phyloP scores from a whole-genome alignment of 2,797 vertebrate species.

The Rhodeus uyekii region DNA sequence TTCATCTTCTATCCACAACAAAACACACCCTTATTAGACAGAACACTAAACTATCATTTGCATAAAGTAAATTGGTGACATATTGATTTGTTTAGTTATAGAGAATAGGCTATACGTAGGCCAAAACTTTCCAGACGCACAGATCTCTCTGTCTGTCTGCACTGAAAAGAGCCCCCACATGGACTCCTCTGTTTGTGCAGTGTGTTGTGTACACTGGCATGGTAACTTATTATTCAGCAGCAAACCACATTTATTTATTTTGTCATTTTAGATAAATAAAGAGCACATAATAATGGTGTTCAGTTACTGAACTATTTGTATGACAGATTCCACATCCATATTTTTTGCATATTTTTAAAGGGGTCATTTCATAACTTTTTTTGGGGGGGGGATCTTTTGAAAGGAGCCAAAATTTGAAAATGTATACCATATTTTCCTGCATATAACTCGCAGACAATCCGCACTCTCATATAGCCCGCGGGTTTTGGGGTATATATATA shows the following conservation, averaged over 20 bases:
- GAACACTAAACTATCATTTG: constrained; percentile 1
- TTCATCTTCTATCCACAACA: constrained; percentile 11
- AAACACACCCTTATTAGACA: constrained; percentile 4
- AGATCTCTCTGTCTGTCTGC: neutral
- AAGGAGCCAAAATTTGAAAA: neutral
- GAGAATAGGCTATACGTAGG: neutral
- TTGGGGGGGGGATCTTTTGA: too few relatives aligned
- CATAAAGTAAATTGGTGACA: neutral
- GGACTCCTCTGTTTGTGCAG: neutral
- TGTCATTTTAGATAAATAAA: neutral
- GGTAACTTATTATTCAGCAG: neutral
- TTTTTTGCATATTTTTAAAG: neutral
- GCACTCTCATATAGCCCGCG: too few relatives aligned
- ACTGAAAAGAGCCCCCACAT: neutral
- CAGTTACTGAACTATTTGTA: neutral
- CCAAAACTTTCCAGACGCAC: constrained; percentile 8
- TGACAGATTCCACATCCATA: neutral
- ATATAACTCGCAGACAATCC: too few relatives aligned
- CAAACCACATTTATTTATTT: constrained; percentile 1
- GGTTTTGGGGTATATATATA: too few relatives aligned
- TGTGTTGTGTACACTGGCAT: neutral
- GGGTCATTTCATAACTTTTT: neutral
- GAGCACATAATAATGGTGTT: constrained; percentile 1
- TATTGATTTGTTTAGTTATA: constrained; percentile 8
- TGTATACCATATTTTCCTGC: too few relatives aligned